A percentile compares a stretch with the other conserved stretches of the same genome.
Conservation (phyloP, 2,113 vertebrate species). For the Varanus komodoensis region DNA sequence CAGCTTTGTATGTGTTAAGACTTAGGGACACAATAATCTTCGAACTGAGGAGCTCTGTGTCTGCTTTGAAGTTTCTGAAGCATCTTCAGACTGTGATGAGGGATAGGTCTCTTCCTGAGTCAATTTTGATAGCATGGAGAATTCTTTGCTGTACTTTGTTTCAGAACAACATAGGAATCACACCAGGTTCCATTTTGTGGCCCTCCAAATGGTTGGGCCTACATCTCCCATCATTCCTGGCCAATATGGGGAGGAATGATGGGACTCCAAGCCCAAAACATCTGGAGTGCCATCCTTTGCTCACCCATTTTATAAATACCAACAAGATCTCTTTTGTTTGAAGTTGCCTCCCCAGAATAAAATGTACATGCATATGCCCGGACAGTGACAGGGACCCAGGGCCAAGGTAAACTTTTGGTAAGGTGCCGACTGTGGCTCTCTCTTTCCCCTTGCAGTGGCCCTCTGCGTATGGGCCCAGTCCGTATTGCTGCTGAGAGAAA, state of each 20-base stretch:
- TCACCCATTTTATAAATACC: neutral
- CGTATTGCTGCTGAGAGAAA: neutral
- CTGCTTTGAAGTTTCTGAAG: neutral
- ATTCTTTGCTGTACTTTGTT: neutral
- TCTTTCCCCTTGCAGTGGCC: neutral
- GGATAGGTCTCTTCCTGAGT: neutral
- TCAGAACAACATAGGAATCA: neutral
- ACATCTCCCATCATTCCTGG: neutral
- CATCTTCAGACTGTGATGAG: neutral
- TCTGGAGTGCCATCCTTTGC: neutral
- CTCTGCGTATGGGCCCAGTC: neutral
- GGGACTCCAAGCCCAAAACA: neutral
- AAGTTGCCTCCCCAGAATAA: neutral
- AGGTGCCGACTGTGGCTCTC: neutral
- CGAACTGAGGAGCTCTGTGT: neutral
- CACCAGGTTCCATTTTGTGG: too few relatives aligned
- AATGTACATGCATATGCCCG: neutral
- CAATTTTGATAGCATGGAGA: neutral
- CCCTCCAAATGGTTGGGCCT: neutral
- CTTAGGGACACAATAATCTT: neutral
- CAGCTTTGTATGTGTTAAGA: neutral
- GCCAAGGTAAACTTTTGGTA: neutral
- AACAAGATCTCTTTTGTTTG: neutral
- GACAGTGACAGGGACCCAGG: neutral
- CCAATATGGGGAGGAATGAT: neutral